A percentile compares a stretch with the other conserved stretches of the same genome.
phyloP scores from a whole-genome alignment of 2,797 vertebrate genomes.

The Alfaro cultratus region DNA sequence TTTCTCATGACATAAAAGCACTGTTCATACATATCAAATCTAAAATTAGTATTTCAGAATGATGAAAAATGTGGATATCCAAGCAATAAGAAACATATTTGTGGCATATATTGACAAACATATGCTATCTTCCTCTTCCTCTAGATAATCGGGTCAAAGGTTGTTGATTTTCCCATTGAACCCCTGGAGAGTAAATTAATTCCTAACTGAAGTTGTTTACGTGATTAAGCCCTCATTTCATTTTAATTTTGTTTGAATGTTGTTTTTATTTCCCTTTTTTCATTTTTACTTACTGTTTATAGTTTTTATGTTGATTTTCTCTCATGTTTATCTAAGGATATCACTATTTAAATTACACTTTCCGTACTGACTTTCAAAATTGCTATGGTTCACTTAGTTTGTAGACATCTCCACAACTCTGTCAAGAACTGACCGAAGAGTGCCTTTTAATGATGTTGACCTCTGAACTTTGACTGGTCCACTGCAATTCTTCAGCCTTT shows the following conservation, averaged over 20 bases:
- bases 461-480: background rate
- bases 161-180: background rate
- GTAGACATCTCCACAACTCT: too few species aligned
- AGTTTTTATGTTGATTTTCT: background rate
- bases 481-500: background rate
- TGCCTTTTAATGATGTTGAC: background rate
- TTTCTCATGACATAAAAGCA: background rate
- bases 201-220: background rate
- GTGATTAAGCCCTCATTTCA: background rate
- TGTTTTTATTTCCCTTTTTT: background rate
- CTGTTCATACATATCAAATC: background rate
- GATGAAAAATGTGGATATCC: background rate
- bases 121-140: background rate
- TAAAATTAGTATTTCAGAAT: background rate
- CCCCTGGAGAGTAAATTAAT: background rate
- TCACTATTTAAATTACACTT: background rate
- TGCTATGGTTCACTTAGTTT: too few species aligned
- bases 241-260: background rate
- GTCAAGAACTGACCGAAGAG: too few species aligned
- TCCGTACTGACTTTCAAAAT: too few species aligned
- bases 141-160: background rate
- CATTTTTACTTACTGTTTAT: background rate
- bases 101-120: background rate
- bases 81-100: background rate
- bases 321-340: background rate